phyloP scores from a whole-genome alignment of 2,113 vertebrate genomes.

The Pogona vitticeps region DNA sequence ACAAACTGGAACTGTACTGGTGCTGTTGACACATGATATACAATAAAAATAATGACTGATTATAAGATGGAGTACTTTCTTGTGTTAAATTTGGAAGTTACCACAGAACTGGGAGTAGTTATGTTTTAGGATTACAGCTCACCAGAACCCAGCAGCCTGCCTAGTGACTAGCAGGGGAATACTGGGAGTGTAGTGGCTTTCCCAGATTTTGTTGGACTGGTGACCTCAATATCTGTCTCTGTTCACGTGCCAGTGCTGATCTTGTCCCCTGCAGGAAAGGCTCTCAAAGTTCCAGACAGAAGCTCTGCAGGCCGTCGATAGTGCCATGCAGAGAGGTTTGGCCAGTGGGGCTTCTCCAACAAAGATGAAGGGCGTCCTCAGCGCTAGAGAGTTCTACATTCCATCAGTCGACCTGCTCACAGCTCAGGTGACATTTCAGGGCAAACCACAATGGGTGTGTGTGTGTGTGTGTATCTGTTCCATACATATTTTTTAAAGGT shows the following conservation, averaged over 20 bases:
- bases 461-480: background rate
- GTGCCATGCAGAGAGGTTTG: constrained; percentile 52
- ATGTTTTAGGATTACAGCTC: no score
- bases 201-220: background rate
- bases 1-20: background rate
- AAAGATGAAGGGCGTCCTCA: constrained; percentile 71
- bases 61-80: background rate
- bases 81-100: background rate
- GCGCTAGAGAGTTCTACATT: constrained; percentile 87
- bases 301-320: constrained; percentile 36
- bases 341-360: constrained; percentile 46
- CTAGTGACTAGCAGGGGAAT: no score
- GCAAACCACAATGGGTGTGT: background rate
- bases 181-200: no score
- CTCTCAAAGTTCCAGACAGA: constrained; percentile 62
- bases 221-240: background rate
- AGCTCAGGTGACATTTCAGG: constrained; percentile 84
- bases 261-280: constrained; percentile 52
- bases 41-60: no score
- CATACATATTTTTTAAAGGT: background rate
- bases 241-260: background rate
- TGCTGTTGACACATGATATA: no score
- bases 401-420: constrained; percentile 95
- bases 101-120: no score
- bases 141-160: no score